These are phyloP conservation scores for Ptychobarbus kaznakovi DNA, from an alignment of 2,797 vertebrate species.

Conservation along the genomic window DNA sequence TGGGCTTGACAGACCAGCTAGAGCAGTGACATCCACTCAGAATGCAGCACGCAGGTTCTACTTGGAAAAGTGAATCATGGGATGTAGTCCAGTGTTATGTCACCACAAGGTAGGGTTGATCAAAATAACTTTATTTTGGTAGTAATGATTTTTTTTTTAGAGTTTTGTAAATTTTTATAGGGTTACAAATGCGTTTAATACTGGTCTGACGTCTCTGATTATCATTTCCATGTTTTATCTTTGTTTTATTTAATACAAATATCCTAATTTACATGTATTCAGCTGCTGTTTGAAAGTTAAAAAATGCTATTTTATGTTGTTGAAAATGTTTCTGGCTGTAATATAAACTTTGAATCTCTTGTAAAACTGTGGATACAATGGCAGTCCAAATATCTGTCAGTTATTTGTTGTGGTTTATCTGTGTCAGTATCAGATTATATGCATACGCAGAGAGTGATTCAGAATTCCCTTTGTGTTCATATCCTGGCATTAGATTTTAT, in stretches of 20 bases:
- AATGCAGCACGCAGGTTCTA: conserved; percentile 71
- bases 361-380: not conserved
- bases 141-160: not conserved
- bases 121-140: not conserved
- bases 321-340: not conserved
- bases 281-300: not conserved
- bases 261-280: not conserved
- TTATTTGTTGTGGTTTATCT: conserved; percentile 10
- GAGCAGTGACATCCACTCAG: conserved; percentile 55
- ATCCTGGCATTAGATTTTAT: not conserved
- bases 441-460: not conserved
- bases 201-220: not conserved
- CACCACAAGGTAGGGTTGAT: conserved; percentile 75
- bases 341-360: not conserved
- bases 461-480: not conserved
- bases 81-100: conserved; percentile 76
- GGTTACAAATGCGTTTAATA: not conserved
- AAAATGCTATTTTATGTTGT: not conserved
- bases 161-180: not conserved
- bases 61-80: conserved; percentile 74
- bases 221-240: not conserved
- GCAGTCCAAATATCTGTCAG: not conserved
- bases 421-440: conserved; percentile 19
- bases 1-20: conserved; percentile 33
- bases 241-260: not conserved